Percentiles rank a stretch among this genome's conserved stretches.
Evolutionary conservation across 2,888 invertebrate genomes (phyloP).

Genomic region (Opisthograptis luteolata): DNA sequence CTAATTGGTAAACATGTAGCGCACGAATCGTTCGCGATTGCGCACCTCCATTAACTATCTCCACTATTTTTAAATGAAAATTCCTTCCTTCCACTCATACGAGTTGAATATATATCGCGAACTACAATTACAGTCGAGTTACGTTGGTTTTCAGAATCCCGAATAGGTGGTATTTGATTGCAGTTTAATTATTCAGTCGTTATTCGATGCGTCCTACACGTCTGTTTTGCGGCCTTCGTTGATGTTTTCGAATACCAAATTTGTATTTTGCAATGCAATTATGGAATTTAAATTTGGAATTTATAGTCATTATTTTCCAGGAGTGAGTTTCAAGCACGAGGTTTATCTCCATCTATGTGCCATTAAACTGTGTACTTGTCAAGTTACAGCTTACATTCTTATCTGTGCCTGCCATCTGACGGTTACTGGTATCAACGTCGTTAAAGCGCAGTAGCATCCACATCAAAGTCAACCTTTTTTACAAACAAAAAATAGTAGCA

Average conservation of each 20-base stretch:
- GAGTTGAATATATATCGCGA: too few species aligned
- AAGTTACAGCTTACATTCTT: constrained; percentile 22
- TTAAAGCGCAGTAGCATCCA: constrained; percentile 28
- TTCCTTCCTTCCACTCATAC: constrained; percentile 76
- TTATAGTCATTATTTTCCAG: constrained; percentile 26
- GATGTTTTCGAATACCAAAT: constrained; percentile 43
- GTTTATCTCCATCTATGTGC: constrained; percentile 30
- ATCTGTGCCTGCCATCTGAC: constrained; percentile 30
- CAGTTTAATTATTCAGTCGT: constrained; percentile 69
- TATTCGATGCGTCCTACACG: constrained; percentile 53
- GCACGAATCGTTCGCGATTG: constrained; percentile 59
- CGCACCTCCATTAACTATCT: constrained; percentile 47
- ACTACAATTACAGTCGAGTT: constrained; percentile 63
- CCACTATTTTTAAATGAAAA: constrained; percentile 76
- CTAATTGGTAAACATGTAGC: constrained; percentile 76
- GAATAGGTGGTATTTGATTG: constrained; percentile 69
- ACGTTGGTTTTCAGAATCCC: constrained; percentile 61
- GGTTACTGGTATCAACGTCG: constrained; percentile 22
- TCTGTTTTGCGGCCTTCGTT: constrained; percentile 43
- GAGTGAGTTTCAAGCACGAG: constrained; percentile 19
- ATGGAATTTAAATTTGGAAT: constrained; percentile 33
- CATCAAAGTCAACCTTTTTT: constrained; percentile 20
- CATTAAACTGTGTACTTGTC: constrained; percentile 29
- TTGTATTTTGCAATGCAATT: constrained; percentile 44
- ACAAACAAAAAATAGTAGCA: constrained; percentile 27